phyloP scores from a whole-genome alignment of 2,797 vertebrate species.

The Protonibea diacanthus region DNA sequence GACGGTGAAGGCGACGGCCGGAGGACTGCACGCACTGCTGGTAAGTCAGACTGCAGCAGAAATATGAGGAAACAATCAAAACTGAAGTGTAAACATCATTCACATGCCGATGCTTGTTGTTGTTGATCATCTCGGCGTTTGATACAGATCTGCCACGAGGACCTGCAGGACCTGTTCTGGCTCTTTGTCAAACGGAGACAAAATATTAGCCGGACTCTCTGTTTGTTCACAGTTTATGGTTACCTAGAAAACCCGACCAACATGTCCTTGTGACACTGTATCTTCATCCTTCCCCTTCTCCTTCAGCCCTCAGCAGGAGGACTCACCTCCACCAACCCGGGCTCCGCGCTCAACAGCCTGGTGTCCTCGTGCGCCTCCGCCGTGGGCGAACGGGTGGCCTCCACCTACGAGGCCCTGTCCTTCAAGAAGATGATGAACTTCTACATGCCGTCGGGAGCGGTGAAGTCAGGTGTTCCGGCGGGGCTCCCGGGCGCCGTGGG shows the following conservation, averaged over 20 bases:
- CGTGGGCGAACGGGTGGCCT: conserved; percentile 93
- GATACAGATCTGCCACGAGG: too few species aligned
- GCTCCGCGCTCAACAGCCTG: conserved; percentile 92
- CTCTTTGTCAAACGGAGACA: too few species aligned
- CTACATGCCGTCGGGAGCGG: conserved; percentile 82
- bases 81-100: background rate
- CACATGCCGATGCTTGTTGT: background rate
- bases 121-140: too few species aligned
- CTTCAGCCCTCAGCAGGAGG: conserved; percentile 60
- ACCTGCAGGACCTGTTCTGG: too few species aligned
- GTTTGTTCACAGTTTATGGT: too few species aligned
- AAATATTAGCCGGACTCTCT: too few species aligned
- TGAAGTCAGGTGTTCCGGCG: conserved; percentile 13
- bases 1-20: conserved; percentile 57
- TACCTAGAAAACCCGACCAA: too few species aligned
- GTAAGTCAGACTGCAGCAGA: conserved; percentile 67
- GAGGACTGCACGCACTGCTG: conserved; percentile 78
- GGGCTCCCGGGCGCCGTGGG: conserved; percentile 47
- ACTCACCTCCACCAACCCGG: conserved; percentile 79
- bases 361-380: conserved; percentile 95
- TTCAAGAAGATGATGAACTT: conserved; percentile 96
- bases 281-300: background rate
- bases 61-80: background rate
- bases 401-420: conserved; percentile 95
- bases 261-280: too few species aligned